Conservation (phyloP, 2,888 invertebrate genomes). For the Boloria selene region DNA sequence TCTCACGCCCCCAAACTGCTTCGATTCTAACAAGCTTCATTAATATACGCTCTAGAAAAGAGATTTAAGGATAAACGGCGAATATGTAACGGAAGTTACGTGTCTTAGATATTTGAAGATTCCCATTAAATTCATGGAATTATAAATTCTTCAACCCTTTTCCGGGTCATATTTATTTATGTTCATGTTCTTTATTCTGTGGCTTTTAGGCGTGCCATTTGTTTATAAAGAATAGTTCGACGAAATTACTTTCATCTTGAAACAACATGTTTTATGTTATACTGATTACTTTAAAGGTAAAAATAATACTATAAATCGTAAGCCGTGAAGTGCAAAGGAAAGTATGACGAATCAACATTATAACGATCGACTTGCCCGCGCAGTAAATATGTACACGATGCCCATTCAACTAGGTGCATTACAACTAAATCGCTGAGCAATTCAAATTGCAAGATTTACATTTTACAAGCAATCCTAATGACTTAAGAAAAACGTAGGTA, state of each 20-base stretch:
- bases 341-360: slow-evolving; percentile 66
- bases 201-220: too few species aligned
- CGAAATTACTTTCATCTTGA: too few species aligned
- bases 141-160: slow-evolving; percentile 13
- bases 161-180: background rate
- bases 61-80: slow-evolving; percentile 25
- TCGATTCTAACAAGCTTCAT: slow-evolving; percentile 27
- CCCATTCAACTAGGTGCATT: slow-evolving; percentile 19
- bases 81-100: slow-evolving; percentile 36
- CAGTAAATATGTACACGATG: slow-evolving; percentile 26
- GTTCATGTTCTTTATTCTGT: too few species aligned
- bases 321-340: slow-evolving; percentile 52
- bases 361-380: slow-evolving; percentile 39
- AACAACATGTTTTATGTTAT: too few species aligned
- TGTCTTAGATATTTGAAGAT: slow-evolving; percentile 24
- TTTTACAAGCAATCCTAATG: slow-evolving; percentile 34
- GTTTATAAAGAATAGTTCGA: too few species aligned
- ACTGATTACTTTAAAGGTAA: too few species aligned
- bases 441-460: slow-evolving; percentile 20
- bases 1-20: slow-evolving; percentile 27
- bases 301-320: slow-evolving; percentile 39
- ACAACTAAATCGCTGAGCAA: slow-evolving; percentile 26
- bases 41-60: slow-evolving; percentile 28
- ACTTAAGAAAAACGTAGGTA: slow-evolving; percentile 39
- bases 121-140: slow-evolving; percentile 14